Base-by-base conservation (phyloP, 2,797 vertebrate species). In the Diplodus sargus region DNA sequence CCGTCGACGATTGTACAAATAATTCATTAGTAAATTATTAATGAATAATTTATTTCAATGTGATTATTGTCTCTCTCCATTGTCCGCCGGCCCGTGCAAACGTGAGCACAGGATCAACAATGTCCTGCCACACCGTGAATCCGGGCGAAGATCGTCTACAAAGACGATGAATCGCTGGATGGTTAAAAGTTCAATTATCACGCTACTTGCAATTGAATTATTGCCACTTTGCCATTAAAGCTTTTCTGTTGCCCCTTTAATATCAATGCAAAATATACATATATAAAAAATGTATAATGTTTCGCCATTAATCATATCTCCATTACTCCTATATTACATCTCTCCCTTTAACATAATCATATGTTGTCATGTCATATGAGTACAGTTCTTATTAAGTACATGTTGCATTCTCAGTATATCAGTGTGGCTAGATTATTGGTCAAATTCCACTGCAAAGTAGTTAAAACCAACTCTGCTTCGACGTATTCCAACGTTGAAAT, bases 71-170 rank as follows among this genome's bases (percentile, higher is more conserved):
- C 20, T 43, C 45, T 39, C 23, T 57, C 1, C 51, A 15, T 23
- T 11, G 4, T 17, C 34, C 4, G 20, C 30, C 68, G 28, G 3
- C 4, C 3, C 5, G 12, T 13, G 48, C 5, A 34, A 34, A 54
- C 64, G 4, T 60, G 62, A 76, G 34, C 69, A 23, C 23, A 2
- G 47, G 52, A 78, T 53, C 64, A 81, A 82, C 81, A 82, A 75
- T 79, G 81, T 78, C 70, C 51, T 5, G 23, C 23, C 17, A 4
- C 28, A 23, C 18, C 1, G 3, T 13, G 78, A 76, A 49, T 14
- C 34, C 0, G 61, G 4, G 7, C 69, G 0, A 78, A 92, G 86
- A 92, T 89, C 78, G 80, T 85, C 64, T 83, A 74, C 62, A 2
- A 0, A 0, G 7, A 0, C 0, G 0, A 73, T 67, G 52, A 45